phyloP scores from a whole-genome alignment of 2,113 vertebrate species.

The Corythornis vintsioides region DNA sequence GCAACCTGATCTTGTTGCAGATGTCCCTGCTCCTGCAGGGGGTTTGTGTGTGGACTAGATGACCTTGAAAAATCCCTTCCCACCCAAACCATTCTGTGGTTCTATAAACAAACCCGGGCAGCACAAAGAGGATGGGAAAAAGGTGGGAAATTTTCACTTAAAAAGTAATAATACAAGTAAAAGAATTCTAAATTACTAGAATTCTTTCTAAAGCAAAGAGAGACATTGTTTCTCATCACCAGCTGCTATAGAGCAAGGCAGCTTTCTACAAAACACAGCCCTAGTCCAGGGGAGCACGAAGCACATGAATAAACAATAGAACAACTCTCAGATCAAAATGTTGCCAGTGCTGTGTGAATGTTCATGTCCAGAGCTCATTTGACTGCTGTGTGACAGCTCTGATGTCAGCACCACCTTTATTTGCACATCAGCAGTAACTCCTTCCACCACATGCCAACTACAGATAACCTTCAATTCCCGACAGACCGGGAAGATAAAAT shows the following conservation, averaged over 20 bases:
- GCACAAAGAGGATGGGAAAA: not conserved
- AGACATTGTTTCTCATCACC: not conserved
- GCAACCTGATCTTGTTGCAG: not conserved
- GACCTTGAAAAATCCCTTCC: not conserved
- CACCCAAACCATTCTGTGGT: not conserved
- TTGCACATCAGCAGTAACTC: not conserved
- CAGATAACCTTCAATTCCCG: not conserved
- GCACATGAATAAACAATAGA: conserved; percentile 8
- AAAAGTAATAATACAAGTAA: not conserved
- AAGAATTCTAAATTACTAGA: no score
- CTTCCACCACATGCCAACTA: not conserved
- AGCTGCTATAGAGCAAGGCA: not conserved
- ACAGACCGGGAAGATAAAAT: not conserved
- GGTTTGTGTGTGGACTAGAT: not conserved
- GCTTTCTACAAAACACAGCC: not conserved
- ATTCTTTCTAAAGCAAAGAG: not conserved
- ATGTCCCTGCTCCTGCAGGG: not conserved
- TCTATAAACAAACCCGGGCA: not conserved
- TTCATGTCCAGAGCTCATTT: not conserved
- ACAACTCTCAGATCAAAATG: not conserved
- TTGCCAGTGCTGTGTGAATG: not conserved
- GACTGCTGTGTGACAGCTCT: not conserved
- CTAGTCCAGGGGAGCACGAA: not conserved
- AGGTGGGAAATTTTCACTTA: not conserved
- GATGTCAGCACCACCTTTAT: conserved; percentile 28